Percentiles rank a stretch among this genome's conserved stretches.
Conservation (phyloP, 2,888 invertebrate species). For the Acleris holmiana region DNA sequence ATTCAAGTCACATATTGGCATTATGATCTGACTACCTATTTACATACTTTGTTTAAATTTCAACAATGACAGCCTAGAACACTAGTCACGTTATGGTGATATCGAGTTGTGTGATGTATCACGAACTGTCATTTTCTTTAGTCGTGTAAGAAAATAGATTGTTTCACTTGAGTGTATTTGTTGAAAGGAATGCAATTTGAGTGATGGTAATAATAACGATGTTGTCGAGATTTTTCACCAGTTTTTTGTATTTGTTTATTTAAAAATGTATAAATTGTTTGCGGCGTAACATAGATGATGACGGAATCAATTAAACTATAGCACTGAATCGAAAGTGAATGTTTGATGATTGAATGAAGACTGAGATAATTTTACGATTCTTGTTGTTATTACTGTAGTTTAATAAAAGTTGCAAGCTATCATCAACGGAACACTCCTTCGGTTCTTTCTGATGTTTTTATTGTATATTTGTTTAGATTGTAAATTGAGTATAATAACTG, state of each 20-base stretch:
- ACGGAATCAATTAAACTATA: constrained; percentile 23
- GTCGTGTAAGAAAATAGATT: constrained; percentile 37
- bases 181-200: constrained; percentile 24
- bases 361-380: constrained; percentile 71
- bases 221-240: constrained; percentile 35
- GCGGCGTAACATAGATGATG: constrained; percentile 6
- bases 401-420: constrained; percentile 37
- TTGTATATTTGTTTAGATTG: constrained; percentile 28
- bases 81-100: constrained; percentile 46
- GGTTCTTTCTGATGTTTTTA: constrained; percentile 38
- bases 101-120: constrained; percentile 38
- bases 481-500: constrained; percentile 31
- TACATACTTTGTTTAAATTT: constrained; percentile 32
- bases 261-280: constrained; percentile 23
- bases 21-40: constrained; percentile 18
- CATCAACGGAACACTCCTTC: constrained; percentile 38
- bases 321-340: constrained; percentile 45
- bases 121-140: constrained; percentile 40
- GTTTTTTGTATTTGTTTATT: constrained; percentile 32
- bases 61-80: constrained; percentile 42
- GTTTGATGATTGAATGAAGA: constrained; percentile 73
- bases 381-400: constrained; percentile 56
- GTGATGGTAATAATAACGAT: constrained; percentile 26
- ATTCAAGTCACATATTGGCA: constrained; percentile 5
- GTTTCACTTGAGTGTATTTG: constrained; percentile 30